phyloP scores from a whole-genome alignment of 2,113 vertebrate species.

The Machaerirhynchus nigripectus region DNA sequence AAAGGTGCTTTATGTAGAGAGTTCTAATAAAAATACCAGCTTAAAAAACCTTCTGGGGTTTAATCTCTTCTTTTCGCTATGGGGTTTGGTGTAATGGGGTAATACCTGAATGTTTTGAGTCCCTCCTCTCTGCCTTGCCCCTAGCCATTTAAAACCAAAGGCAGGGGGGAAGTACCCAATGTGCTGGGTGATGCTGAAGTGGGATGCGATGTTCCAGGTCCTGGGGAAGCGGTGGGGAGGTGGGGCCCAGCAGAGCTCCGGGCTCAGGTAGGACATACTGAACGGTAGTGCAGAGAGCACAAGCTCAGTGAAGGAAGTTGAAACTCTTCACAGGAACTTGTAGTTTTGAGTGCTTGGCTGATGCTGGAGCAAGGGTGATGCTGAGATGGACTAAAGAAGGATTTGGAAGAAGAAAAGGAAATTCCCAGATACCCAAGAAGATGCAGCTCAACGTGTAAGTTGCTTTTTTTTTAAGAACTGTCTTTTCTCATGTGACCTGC shows the following conservation, averaged over 20 bases:
- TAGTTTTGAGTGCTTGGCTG: background rate
- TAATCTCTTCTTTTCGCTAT: background rate
- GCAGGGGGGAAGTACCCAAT: fast-evolving
- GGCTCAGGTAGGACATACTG: background rate
- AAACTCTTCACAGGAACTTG: background rate
- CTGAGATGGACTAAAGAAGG: background rate
- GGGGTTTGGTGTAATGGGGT: background rate
- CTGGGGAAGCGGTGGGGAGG: fast-evolving
- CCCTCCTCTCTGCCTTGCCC: background rate
- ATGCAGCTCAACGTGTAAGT: background rate
- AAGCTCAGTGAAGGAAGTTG: background rate
- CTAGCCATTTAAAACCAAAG: background rate
- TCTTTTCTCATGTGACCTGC: background rate
- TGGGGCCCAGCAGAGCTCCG: background rate
- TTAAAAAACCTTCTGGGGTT: background rate
- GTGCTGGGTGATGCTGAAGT: fast-evolving
- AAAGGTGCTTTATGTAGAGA: conserved; percentile 53
- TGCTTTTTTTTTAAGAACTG: background rate
- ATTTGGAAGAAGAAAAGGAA: background rate
- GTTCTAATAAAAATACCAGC: conserved; percentile 68
- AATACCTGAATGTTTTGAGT: background rate
- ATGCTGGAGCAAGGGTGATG: background rate
- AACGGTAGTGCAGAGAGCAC: background rate
- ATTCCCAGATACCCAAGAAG: background rate
- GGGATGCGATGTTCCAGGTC: background rate